A percentile compares a stretch with the other conserved stretches of the same genome.
These are phyloP conservation scores for Ceratitis capitata DNA, from an alignment of 1,140 invertebrate genomes.

Conservation along the genomic window DNA sequence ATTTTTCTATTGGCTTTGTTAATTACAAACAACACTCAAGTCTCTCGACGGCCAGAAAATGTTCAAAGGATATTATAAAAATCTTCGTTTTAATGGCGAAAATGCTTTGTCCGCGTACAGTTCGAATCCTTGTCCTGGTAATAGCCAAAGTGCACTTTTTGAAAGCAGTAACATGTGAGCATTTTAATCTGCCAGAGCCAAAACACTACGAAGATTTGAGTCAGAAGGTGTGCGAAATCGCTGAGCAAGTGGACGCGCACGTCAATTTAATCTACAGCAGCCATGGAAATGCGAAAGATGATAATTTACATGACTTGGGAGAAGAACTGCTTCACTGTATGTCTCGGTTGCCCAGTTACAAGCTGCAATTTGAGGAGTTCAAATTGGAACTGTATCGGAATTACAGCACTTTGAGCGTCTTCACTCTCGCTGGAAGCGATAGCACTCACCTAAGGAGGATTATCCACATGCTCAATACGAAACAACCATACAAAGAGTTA, in stretches of 20 bases:
- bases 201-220: not conserved
- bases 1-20: not conserved
- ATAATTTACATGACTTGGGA: slow-evolving; percentile 40
- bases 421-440: slow-evolving; percentile 45
- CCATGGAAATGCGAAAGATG: not conserved
- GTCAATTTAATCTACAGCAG: slow-evolving; percentile 39
- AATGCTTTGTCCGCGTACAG: not conserved
- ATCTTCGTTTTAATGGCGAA: not conserved
- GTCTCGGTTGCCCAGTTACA: slow-evolving; percentile 44
- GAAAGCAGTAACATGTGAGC: not conserved
- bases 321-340: slow-evolving; percentile 48
- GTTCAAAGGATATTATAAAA: too few species aligned
- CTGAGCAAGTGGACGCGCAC: not conserved
- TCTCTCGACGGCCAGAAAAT: not conserved
- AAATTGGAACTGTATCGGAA: slow-evolving; percentile 49
- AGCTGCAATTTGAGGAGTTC: slow-evolving; percentile 45
- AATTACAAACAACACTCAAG: not conserved
- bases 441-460: slow-evolving; percentile 47
- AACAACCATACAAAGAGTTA: slow-evolving; percentile 49
- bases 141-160: not conserved
- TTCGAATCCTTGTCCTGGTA: not conserved
- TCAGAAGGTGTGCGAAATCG: slow-evolving; percentile 29
- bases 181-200: not conserved
- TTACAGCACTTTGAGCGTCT: slow-evolving; percentile 53
- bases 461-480: slow-evolving; percentile 52